Evolutionary conservation across 2,888 invertebrate species (phyloP), one percentile per base, ranked within the genome.

Genomic region (Formica aserva): DNA sequence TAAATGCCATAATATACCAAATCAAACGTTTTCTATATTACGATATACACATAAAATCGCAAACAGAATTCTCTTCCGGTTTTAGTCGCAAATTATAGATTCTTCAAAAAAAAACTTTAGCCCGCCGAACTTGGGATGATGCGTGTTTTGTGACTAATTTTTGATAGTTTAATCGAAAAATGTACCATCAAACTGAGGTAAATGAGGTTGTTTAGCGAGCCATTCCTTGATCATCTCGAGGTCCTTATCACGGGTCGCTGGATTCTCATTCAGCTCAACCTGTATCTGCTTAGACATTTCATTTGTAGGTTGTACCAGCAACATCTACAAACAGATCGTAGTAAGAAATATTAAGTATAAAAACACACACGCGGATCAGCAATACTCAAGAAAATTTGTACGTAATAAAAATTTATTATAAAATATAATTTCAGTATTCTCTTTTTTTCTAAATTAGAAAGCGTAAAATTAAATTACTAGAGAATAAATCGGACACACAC

Each of bases 251-350:
- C 96, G 95, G 0, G 96, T 96, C 41, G 94, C 94, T 0, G 95
- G 94, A 87, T 97, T 95, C 92, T 97, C 97, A 71, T 97, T 97
- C 85, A 97, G 95, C 92, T 97, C 97, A 86, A 96, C 95, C 77
- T 97, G 96, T 91, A 97, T 97, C 94, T 95, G 95, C 92, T 96
- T 95, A 92, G 96, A 97, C 95, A 97, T 95, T 92, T 97, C 97
- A 29, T 96, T 96, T 3, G 96, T 94, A 18, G 97, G 97, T 91
- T 97, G 97, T 85, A 96, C 95, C 90, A 97, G 95, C 93, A 96
- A 95, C 94, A 96, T 96, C 95, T 94, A 82, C 9, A 89, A 88
- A 67, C 11, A 35, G 18, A 62, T 32, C 8, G 15, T 29, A 55
- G 8, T 69, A 57, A 41, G 5, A 11, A 48, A 45, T 8, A 4